These are phyloP conservation scores for Madoqua kirkii DNA, from an alignment of 2,113 vertebrate species.

Conservation along the genomic window DNA sequence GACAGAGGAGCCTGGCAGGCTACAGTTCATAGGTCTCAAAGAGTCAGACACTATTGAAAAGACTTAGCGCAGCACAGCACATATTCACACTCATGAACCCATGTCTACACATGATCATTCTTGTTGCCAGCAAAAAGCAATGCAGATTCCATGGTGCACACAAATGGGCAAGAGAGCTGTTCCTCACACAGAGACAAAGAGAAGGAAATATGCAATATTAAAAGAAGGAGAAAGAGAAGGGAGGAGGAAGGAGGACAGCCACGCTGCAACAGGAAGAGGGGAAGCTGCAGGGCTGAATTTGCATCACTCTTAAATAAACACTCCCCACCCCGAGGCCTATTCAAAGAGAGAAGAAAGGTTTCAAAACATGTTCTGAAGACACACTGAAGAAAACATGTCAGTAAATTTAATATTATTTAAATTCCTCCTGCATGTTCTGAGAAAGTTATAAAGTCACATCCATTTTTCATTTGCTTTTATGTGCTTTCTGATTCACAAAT, in stretches of 20 bases:
- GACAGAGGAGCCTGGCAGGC: background rate
- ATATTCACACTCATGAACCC: background rate
- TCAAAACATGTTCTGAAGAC: background rate
- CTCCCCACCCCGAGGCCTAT: background rate
- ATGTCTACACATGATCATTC: background rate
- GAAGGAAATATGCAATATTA: background rate
- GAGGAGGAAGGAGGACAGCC: background rate
- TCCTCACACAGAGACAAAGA: background rate
- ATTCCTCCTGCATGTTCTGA: background rate
- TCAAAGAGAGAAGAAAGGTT: background rate
- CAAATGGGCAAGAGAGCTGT: background rate
- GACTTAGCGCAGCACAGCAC: background rate
- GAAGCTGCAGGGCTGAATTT: background rate
- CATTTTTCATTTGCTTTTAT: constrained; percentile 21
- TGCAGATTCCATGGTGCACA: background rate
- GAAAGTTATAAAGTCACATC: background rate
- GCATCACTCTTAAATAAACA: background rate
- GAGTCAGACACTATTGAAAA: background rate
- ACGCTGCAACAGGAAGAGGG: background rate
- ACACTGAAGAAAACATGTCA: background rate
- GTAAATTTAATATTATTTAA: background rate
- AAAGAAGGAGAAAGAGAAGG: background rate
- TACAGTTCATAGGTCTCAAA: background rate
- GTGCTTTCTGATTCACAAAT: constrained; percentile 23
- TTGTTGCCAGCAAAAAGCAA: background rate